Conservation (phyloP, 2,888 invertebrate genomes). For the Agrypnus murinus region DNA sequence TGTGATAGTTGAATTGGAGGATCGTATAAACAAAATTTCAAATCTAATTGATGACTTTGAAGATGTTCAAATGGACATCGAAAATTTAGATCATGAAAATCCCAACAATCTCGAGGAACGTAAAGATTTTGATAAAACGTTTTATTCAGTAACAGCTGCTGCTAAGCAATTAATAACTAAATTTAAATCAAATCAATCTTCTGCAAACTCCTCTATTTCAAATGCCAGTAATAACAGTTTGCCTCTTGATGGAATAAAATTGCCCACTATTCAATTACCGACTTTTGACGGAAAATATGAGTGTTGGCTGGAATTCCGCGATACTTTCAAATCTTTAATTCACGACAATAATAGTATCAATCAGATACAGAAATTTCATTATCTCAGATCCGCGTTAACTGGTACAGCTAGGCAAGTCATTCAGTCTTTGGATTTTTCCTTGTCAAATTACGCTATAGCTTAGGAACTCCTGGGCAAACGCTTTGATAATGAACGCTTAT, state of each 20-base stretch:
- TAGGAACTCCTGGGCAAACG: conserved; percentile 53
- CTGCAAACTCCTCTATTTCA: background rate
- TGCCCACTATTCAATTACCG: conserved; percentile 45
- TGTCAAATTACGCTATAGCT: conserved; percentile 50
- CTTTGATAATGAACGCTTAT: conserved; percentile 52
- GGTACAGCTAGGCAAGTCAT: conserved; percentile 49
- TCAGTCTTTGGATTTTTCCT: conserved; percentile 46
- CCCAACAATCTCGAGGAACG: background rate
- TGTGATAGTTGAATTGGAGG: background rate
- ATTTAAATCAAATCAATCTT: background rate
- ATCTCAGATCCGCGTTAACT: conserved; percentile 38
- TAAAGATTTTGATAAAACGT: background rate
- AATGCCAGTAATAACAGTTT: background rate
- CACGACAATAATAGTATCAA: conserved; percentile 6
- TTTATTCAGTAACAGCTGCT: background rate
- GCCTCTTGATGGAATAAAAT: background rate
- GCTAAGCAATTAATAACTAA: background rate
- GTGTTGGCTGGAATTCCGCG: conserved; percentile 35
- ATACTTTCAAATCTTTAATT: conserved; percentile 36
- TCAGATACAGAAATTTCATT: conserved; percentile 46
- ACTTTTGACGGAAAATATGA: conserved; percentile 36
- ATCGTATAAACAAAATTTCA: background rate
- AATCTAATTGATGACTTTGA: background rate
- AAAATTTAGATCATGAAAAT: background rate
- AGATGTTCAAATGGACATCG: background rate